Percentiles rank a stretch among this genome's conserved stretches.
These are phyloP conservation scores for Globodera rostochiensis DNA, from an alignment of 1,140 invertebrate genomes.

Conservation along the genomic window DNA sequence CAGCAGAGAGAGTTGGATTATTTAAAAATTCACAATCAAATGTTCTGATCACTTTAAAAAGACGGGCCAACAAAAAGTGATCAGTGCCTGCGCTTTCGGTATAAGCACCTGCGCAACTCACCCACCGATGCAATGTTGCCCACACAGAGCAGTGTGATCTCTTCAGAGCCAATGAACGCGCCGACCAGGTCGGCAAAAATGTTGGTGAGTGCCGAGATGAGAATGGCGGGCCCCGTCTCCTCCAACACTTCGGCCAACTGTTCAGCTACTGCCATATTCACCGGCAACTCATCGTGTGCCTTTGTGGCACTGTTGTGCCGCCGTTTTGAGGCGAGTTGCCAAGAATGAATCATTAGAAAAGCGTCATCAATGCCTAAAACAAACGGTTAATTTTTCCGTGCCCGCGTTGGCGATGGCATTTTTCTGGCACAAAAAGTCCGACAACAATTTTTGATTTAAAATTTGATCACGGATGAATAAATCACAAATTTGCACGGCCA, in stretches of 20 bases:
- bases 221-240: conserved; percentile 57
- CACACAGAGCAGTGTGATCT: conserved; percentile 55
- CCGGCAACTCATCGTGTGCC: background rate
- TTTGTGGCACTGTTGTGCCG: conserved; percentile 27
- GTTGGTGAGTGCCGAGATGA: conserved; percentile 59
- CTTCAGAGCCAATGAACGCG: conserved; percentile 56
- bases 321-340: conserved; percentile 36
- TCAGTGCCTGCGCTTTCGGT: no score
- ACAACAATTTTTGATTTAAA: no score
- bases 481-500: background rate
- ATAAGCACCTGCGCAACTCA: background rate
- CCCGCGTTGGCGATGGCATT: background rate
- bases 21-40: no score
- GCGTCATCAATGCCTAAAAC: conserved; percentile 54
- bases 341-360: conserved; percentile 57
- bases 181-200: conserved; percentile 56
- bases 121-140: conserved; percentile 40
- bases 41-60: no score
- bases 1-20: no score
- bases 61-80: no score
- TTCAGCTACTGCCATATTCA: background rate
- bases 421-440: background rate
- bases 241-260: conserved; percentile 42
- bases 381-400: background rate
- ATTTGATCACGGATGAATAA: background rate